phyloP scores from a whole-genome alignment of 2,888 invertebrate genomes.

The Prostheceraeus crozeri region DNA sequence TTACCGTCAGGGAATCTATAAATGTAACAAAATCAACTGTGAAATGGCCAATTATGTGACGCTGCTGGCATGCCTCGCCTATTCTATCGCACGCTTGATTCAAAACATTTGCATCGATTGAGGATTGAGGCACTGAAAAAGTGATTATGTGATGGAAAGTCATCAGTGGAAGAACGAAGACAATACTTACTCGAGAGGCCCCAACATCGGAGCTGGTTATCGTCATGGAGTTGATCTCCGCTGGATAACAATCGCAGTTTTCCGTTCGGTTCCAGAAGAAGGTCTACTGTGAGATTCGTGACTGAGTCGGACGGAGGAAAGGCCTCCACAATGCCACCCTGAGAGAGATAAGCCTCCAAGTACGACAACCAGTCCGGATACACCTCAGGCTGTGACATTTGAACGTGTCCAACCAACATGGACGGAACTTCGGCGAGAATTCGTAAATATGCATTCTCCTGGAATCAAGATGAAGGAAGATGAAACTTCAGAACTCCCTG shows the following conservation, averaged over 20 bases:
- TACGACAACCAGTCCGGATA: constrained; percentile 51
- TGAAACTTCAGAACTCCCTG: too few relatives aligned
- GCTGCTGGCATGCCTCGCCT: constrained; percentile 51
- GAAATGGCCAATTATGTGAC: constrained; percentile 54
- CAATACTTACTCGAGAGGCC: constrained; percentile 20
- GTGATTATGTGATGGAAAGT: not conserved
- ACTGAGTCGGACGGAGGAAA: constrained; percentile 55
- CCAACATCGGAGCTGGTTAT: constrained; percentile 17
- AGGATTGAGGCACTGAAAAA: constrained; percentile 52
- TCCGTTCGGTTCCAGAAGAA: constrained; percentile 55
- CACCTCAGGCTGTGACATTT: constrained; percentile 47
- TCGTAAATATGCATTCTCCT: constrained; percentile 54
- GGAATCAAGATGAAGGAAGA: constrained; percentile 41
- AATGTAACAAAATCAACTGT: constrained; percentile 56
- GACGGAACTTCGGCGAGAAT: constrained; percentile 53
- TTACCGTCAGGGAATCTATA: constrained; percentile 51
- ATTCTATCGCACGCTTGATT: constrained; percentile 49
- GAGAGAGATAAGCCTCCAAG: constrained; percentile 46
- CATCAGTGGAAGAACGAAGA: not conserved
- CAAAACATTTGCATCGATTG: constrained; percentile 50
- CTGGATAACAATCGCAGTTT: constrained; percentile 46
- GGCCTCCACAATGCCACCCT: constrained; percentile 57
- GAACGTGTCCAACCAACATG: constrained; percentile 46
- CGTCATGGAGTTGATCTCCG: constrained; percentile 52
- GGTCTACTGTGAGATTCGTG: constrained; percentile 52